Percentiles rank a stretch among this genome's conserved stretches.
Conservation (phyloP, 2,113 vertebrate genomes). For the Takifugu flavidus region DNA sequence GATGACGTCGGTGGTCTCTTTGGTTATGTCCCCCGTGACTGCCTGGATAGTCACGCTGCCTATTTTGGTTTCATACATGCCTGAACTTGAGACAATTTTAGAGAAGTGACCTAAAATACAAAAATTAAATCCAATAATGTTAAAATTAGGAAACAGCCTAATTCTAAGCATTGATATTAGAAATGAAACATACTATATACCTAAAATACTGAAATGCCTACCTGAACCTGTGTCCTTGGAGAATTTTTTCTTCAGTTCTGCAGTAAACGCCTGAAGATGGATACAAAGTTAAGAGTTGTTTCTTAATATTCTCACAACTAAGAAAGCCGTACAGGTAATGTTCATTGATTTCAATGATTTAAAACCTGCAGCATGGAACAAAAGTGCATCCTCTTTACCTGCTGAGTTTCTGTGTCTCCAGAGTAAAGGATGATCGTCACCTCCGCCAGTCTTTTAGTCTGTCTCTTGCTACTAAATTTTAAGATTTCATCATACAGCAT, state of each 20-base stretch:
- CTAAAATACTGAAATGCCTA: neutral
- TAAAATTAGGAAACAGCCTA: neutral
- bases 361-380: neutral
- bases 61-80: conserved; percentile 76
- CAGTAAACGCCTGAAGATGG: conserved; percentile 59
- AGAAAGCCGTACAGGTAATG: too few relatives aligned
- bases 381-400: conserved; percentile 69
- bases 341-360: too few relatives aligned
- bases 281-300: neutral
- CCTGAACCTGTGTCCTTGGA: conserved; percentile 1
- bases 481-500: conserved; percentile 75
- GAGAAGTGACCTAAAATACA: conserved; percentile 60
- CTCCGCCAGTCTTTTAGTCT: conserved; percentile 70
- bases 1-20: conserved; percentile 82
- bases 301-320: too few relatives aligned
- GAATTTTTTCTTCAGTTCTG: conserved; percentile 63
- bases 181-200: too few relatives aligned
- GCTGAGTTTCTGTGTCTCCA: conserved; percentile 69
- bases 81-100: conserved; percentile 46
- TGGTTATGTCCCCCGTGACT: conserved; percentile 82
- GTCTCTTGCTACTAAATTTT: conserved; percentile 73
- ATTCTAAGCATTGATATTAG: too few relatives aligned
- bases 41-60: conserved; percentile 76
- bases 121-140: neutral
- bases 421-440: conserved; percentile 79